Evolutionary conservation across 2,113 vertebrate species (phyloP).

Genomic region (Spheniscus mendiculus): DNA sequence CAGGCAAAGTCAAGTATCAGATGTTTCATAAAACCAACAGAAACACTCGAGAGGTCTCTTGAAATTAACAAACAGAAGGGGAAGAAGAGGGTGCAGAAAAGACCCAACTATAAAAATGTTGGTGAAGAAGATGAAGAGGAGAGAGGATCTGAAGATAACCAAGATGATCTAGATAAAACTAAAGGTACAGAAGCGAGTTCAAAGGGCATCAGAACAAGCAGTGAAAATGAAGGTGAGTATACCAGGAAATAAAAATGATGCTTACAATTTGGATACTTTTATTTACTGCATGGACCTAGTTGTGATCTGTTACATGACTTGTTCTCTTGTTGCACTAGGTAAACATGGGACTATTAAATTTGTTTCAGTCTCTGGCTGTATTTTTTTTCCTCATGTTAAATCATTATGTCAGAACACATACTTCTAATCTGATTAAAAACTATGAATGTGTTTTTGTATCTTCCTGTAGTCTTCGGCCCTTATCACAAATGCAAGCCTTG

Average conservation of each 20-base stretch:
- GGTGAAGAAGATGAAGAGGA: conserved; percentile 97
- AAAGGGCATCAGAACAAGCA: conserved; percentile 88
- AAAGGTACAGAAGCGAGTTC: conserved; percentile 87
- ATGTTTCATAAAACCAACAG: conserved; percentile 91
- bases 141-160: conserved; percentile 78
- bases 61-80: conserved; percentile 94
- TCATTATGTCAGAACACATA: neutral
- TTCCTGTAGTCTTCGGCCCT: neutral
- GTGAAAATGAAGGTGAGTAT: conserved; percentile 91
- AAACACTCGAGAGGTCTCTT: conserved; percentile 92
- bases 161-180: conserved; percentile 79
- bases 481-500: neutral
- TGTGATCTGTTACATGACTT: neutral
- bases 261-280: neutral
- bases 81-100: conserved; percentile 89
- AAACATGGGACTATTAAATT: neutral
- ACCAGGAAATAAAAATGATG: neutral
- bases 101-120: conserved; percentile 98
- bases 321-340: neutral
- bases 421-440: neutral
- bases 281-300: neutral
- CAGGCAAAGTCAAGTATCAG: conserved; percentile 85
- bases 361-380: neutral
- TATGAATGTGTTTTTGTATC: neutral
- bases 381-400: neutral